Evolutionary conservation across 2,888 invertebrate species (phyloP).

Genomic region (Tinea trinotella): DNA sequence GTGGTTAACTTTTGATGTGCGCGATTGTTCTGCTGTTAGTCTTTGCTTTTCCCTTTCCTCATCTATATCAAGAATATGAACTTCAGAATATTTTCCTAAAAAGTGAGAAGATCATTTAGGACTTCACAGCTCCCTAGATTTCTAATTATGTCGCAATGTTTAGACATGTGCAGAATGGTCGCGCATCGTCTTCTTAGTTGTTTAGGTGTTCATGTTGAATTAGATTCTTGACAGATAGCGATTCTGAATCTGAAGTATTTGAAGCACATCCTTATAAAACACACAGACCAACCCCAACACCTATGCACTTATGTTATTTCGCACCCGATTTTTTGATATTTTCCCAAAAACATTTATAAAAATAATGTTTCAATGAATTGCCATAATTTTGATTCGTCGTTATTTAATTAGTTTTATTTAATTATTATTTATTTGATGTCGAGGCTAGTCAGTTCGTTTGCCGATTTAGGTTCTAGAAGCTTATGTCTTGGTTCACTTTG

Average conservation of each 20-base stretch:
- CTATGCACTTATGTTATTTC: constrained; percentile 26
- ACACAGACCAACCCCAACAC: constrained; percentile 3
- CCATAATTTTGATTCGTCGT: background rate
- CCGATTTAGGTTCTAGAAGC: constrained; percentile 11
- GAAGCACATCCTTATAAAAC: constrained; percentile 36
- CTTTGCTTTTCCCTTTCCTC: too few species aligned
- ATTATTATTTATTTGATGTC: constrained; percentile 21
- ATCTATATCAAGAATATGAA: too few species aligned
- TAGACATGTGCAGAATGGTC: constrained; percentile 35
- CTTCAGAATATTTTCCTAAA: too few species aligned
- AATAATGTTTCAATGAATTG: background rate
- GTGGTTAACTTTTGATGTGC: constrained; percentile 35
- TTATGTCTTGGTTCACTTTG: too few species aligned
- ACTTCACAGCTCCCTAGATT: too few species aligned
- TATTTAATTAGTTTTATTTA: constrained; percentile 3
- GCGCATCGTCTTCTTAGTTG: constrained; percentile 59
- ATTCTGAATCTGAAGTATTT: constrained; percentile 26
- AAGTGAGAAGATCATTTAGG: too few species aligned
- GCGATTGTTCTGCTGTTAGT: background rate
- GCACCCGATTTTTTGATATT: constrained; percentile 23
- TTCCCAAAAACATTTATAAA: background rate
- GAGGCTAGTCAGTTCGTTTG: constrained; percentile 55
- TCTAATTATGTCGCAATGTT: too few species aligned
- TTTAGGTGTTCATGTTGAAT: constrained; percentile 71
- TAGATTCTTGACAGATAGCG: constrained; percentile 57